Evolutionary conservation across 2,113 vertebrate species (phyloP), one percentile per base, ranked within the genome.

Genomic region (Malurus cyaneus): DNA sequence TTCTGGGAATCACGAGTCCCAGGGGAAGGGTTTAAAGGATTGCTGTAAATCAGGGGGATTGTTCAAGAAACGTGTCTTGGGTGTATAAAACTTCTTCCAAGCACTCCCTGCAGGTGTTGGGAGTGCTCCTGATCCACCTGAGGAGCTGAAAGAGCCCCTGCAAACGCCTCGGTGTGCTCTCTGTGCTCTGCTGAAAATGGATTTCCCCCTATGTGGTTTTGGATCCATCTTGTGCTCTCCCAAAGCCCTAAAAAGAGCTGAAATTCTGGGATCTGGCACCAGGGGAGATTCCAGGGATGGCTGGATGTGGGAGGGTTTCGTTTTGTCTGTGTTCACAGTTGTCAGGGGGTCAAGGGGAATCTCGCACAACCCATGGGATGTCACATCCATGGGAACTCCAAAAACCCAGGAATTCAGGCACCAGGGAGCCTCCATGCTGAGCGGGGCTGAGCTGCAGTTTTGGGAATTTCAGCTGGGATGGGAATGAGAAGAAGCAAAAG

Each of bases 401-500:
- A 7, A 21, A 61, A 10, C 18, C 20, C 44, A 32, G 53, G n/a
- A 6, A 14, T 47, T 13, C 3, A 11, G 26, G n/a, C 9, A 47
- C 5, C 6, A 56, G n/a, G 57, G 42, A 39, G 18, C 0, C 28
- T 29, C 26, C 0, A 7, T 18, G 42, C 18, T 39, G 52, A 79
- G 36, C 5, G n/a, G 23, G 16, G 18, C 12, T 34, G 36, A 32
- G 53, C 24, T 39, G 42, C 26, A 53, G 49, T 15, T 32, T n/a
- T 12, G 14, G 60, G 59, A 10, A 46, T 64, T 72, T 36, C 36
- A 44, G 17, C 65, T 46, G 70, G 18, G 32, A 17, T 32, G n/a
- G 44, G 26, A 39, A 14, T 7, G 14, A 23, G 11, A 66, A 79
- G 41, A 86, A 15, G 28, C 16, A 29, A 20, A 85, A 32, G 5